A percentile compares a stretch with the other conserved stretches of the same genome.
Evolutionary conservation across 1,140 invertebrate genomes (phyloP).

Genomic region (Psilanteris sp.): DNA sequence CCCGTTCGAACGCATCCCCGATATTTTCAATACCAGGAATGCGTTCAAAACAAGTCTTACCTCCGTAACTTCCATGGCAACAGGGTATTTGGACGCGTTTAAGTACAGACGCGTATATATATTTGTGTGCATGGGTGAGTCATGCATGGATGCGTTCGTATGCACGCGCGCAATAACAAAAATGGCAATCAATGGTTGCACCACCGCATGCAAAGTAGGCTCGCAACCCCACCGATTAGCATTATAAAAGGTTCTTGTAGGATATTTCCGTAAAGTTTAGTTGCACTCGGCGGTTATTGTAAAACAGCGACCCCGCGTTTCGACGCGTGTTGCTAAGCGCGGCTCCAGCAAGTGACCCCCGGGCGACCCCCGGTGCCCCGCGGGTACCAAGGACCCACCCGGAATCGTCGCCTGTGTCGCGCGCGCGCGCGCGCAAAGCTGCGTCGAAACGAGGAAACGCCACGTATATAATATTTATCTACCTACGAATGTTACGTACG

Average conservation of each 20-base stretch:
- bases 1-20: no score
- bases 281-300: conserved; percentile 61
- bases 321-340: conserved; percentile 11
- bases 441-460: conserved; percentile 52
- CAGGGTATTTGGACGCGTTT: no score
- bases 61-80: no score
- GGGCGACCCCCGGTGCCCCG: no score
- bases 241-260: conserved; percentile 60
- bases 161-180: conserved; percentile 53
- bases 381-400: no score
- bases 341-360: conserved; percentile 7
- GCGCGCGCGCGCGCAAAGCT: no score
- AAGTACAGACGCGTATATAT: conserved; percentile 16
- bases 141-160: conserved; percentile 1
- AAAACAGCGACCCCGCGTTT: conserved; percentile 48
- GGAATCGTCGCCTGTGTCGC: no score
- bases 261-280: conserved; percentile 61
- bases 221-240: conserved; percentile 39
- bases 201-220: conserved; percentile 35
- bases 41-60: no score
- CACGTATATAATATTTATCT: conserved; percentile 54
- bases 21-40: no score
- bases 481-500: conserved; percentile 55
- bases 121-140: background rate
- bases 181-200: conserved; percentile 56